These are phyloP conservation scores for Dipodomys merriami DNA, from an alignment of 2,113 vertebrate genomes.

Conservation along the genomic window DNA sequence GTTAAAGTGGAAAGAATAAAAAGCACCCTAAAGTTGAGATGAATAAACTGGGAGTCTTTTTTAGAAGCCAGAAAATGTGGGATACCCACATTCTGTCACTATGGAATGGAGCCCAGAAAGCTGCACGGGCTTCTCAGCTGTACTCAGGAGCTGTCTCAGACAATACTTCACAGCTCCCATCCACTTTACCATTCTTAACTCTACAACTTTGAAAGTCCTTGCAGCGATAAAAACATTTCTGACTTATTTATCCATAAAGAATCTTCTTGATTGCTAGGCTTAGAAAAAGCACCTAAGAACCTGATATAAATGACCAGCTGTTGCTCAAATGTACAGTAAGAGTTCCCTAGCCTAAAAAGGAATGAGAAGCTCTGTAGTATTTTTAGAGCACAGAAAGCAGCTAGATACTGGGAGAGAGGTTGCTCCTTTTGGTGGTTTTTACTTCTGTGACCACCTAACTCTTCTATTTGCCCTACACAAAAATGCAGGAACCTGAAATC, in stretches of 20 bases:
- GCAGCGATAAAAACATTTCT: conserved; percentile 47
- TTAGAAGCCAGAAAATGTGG: too few species aligned
- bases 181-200: neutral
- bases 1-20: neutral
- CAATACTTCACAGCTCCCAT: neutral
- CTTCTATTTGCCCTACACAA: neutral
- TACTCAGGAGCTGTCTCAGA: neutral
- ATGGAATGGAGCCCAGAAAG: neutral
- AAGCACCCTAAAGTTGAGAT: neutral
- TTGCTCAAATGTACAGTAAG: neutral
- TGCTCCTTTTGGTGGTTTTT: neutral
- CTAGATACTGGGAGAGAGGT: neutral
- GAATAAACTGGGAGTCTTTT: neutral
- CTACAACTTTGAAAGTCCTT: conserved; percentile 3
- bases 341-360: neutral
- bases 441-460: neutral
- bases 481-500: neutral
- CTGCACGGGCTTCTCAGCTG: neutral
- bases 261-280: conserved; percentile 29
- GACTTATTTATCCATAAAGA: neutral
- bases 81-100: neutral
- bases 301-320: neutral
- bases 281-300: conserved; percentile 8
- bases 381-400: conserved; percentile 34
- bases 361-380: neutral